These are phyloP conservation scores for Stegastes partitus DNA, from an alignment of 2,113 vertebrate species.

Conservation along the genomic window DNA sequence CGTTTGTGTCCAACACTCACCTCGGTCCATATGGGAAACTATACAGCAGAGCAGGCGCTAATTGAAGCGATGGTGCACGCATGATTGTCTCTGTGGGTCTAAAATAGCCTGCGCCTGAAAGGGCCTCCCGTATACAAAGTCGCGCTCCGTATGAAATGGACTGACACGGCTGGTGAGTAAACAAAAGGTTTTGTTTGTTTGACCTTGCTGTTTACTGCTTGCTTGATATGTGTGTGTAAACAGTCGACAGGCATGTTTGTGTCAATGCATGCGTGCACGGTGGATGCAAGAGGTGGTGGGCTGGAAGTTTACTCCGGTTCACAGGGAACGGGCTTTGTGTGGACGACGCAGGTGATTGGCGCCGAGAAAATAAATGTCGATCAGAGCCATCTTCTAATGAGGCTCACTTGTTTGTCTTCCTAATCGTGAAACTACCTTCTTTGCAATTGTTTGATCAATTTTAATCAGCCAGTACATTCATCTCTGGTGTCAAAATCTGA, in stretches of 20 bases:
- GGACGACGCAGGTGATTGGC: slow-evolving; percentile 14
- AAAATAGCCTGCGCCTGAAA: neutral
- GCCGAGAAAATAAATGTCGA: neutral
- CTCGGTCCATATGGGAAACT: slow-evolving; percentile 38
- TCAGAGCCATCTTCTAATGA: slow-evolving; percentile 16
- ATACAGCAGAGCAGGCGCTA: slow-evolving; percentile 25
- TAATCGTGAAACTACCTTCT: neutral
- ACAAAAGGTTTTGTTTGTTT: slow-evolving; percentile 57
- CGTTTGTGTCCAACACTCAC: neutral
- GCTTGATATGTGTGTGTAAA: slow-evolving; percentile 43
- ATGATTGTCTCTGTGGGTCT: slow-evolving; percentile 8
- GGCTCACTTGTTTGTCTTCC: neutral
- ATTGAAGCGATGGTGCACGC: slow-evolving; percentile 28
- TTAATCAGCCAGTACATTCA: neutral
- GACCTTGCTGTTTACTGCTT: slow-evolving; percentile 51
- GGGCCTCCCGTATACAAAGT: slow-evolving; percentile 10
- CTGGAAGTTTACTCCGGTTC: slow-evolving; percentile 17
- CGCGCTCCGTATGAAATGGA: slow-evolving; percentile 19
- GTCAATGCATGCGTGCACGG: neutral
- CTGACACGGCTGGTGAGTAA: slow-evolving; percentile 28
- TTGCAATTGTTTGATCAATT: neutral
- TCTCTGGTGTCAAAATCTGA: neutral
- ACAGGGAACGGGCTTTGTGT: slow-evolving; percentile 28
- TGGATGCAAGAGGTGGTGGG: neutral
- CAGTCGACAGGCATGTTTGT: slow-evolving; percentile 49